These are phyloP conservation scores for Uloborus plumipes DNA, from an alignment of 2,888 invertebrate species.

Conservation along the genomic window DNA sequence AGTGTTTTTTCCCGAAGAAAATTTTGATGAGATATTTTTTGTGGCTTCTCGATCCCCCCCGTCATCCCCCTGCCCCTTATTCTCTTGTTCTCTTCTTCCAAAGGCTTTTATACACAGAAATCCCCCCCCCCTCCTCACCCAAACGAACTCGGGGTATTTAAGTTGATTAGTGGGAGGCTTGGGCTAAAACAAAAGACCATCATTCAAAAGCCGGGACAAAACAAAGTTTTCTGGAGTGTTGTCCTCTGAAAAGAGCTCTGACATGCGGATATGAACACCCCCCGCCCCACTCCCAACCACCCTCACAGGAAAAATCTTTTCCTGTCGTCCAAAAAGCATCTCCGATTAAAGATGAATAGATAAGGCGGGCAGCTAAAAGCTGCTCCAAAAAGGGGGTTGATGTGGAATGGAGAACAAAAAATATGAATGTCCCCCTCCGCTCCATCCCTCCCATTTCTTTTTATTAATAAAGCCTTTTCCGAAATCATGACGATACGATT, in stretches of 20 bases:
- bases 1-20: slow-evolving; percentile 51
- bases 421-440: slow-evolving; percentile 5
- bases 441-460: slow-evolving; percentile 13
- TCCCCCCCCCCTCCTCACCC: slow-evolving; percentile 20
- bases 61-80: slow-evolving; percentile 1
- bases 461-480: slow-evolving; percentile 57
- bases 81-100: slow-evolving; percentile 26
- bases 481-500: slow-evolving; percentile 47
- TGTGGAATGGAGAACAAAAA: slow-evolving; percentile 12
- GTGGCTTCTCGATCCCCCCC: slow-evolving; percentile 33
- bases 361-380: slow-evolving; percentile 44
- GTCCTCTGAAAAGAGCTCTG: slow-evolving; percentile 53
- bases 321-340: slow-evolving; percentile 56
- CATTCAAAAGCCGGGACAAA: slow-evolving; percentile 55
- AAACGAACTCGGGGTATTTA: slow-evolving; percentile 58
- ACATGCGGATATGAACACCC: slow-evolving; percentile 63
- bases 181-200: slow-evolving; percentile 58
- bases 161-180: slow-evolving; percentile 58
- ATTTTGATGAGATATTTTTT: slow-evolving; percentile 63
- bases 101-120: slow-evolving; percentile 29
- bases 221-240: slow-evolving; percentile 63
- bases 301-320: slow-evolving; percentile 41
- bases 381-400: slow-evolving; percentile 17
- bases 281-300: slow-evolving; percentile 14
- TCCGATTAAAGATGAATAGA: slow-evolving; percentile 63